Evolutionary conservation across 2,113 vertebrate species (phyloP).

Genomic region (Aspiorhynchus laticeps): DNA sequence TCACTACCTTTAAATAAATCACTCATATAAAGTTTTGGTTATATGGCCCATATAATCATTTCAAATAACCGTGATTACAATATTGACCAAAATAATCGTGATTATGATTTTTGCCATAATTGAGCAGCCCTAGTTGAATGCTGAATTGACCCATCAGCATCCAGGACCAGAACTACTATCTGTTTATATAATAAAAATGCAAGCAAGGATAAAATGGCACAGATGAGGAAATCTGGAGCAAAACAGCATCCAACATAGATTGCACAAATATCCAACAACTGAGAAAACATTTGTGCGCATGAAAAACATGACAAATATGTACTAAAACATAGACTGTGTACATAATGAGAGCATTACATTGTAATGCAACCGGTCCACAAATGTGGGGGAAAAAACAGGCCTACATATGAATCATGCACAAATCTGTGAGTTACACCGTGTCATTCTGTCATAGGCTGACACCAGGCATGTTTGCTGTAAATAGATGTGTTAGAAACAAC

Average conservation of each 20-base stretch:
- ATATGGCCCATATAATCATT: too few species aligned
- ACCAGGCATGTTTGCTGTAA: constrained; percentile 20
- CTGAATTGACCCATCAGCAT: neutral
- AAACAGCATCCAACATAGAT: neutral
- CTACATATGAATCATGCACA: neutral
- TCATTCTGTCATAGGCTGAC: neutral
- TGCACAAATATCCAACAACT: neutral
- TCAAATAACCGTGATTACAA: too few species aligned
- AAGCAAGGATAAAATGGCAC: neutral
- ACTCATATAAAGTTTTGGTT: too few species aligned
- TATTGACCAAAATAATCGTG: too few species aligned
- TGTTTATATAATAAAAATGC: neutral
- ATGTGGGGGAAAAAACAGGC: neutral
- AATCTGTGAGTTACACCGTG: neutral
- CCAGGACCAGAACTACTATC: neutral
- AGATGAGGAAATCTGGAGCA: neutral
- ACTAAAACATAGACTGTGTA: neutral
- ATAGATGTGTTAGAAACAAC: neutral
- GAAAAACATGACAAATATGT: neutral
- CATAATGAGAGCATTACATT: neutral
- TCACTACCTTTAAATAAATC: too few species aligned
- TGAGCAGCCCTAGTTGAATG: too few species aligned
- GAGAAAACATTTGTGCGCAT: too few species aligned
- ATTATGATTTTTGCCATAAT: too few species aligned
- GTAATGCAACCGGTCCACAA: neutral